A percentile compares a stretch with the other conserved stretches of the same genome.
Conservation (phyloP, 2,888 invertebrate species). For the Diaphora mendica region DNA sequence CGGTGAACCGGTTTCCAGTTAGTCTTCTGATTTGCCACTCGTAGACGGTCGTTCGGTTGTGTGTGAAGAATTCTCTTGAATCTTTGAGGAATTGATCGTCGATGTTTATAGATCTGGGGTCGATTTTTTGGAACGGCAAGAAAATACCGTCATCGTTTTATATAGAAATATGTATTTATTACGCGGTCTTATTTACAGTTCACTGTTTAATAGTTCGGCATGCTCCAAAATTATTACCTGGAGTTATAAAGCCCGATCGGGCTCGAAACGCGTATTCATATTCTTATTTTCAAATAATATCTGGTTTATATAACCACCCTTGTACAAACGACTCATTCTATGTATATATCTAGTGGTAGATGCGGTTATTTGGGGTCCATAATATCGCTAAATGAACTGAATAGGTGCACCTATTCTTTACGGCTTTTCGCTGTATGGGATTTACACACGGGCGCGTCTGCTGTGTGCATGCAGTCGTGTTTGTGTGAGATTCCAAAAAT, state of each 20-base stretch:
- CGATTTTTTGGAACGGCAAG: constrained; percentile 20
- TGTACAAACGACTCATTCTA: constrained; percentile 11
- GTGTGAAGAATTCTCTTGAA: constrained; percentile 16
- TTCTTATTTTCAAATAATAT: constrained; percentile 3
- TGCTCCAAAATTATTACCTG: constrained; percentile 9
- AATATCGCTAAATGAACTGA: constrained; percentile 46
- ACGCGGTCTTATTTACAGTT: neutral
- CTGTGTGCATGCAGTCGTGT: constrained; percentile 20
- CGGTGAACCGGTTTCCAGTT: neutral
- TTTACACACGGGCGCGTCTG: constrained; percentile 26
- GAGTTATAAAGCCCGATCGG: neutral
- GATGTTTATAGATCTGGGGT: constrained; percentile 22
- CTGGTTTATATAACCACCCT: constrained; percentile 10
- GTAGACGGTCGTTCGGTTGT: neutral
- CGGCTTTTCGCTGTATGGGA: constrained; percentile 35
- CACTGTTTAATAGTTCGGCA: neutral
- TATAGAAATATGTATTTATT: constrained; percentile 1
- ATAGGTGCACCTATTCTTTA: constrained; percentile 49
- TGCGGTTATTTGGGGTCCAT: constrained; percentile 41
- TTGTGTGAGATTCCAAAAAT: constrained; percentile 25
- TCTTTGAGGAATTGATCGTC: constrained; percentile 36
- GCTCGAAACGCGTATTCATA: constrained; percentile 6
- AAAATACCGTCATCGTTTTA: constrained; percentile 35
- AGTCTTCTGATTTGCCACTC: neutral
- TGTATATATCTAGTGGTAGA: constrained; percentile 23